Evolutionary conservation across 1,140 invertebrate species (phyloP), one percentile per base, ranked within the genome.

Genomic region (Agrilus planipennis): DNA sequence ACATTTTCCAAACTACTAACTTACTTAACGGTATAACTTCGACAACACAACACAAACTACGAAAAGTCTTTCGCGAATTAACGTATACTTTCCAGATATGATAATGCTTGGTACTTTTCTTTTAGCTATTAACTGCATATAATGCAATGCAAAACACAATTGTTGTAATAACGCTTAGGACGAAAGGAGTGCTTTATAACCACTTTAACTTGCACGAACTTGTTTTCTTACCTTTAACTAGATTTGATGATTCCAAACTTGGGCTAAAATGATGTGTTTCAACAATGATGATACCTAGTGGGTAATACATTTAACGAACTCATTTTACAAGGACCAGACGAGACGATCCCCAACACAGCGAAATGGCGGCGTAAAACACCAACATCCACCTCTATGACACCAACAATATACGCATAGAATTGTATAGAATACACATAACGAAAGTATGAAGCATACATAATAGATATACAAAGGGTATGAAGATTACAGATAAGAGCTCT

Each of bases 21-120:
- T 34, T 34, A 34, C 32, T 34, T n/a, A n/a, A n/a, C 15, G 32
- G 19, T 32, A 35, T 34, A 44, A 50, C 46, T 49, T 46, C 39
- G 21, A 34, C 23, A 49, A 45, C 53, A 52, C 53, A 52, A 48
- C 53, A 54, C 53, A 52, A 54, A 54, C 50, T 53, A 53, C 50
- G 51, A 31, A 34, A 38, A 49, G 48, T 51, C 49, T 53, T 43
- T 54, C 51, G 44, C 53, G 53, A 27, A 38, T 41, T 44, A 43
- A 52, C n/a, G n/a, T n/a, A n/a, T n/a, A 49, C 44, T 53, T 49
- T 38, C 44, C 25, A 34, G 19, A 15, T 10, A 17, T 34, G 5
- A 16, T 34, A 17, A 34, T 18, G 16, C 16, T 18, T 34, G 16
- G 9, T 34, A 18, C 19, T 34, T 17, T 11, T 17, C 29, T 16